Evolutionary conservation across 23 tunicate genomes (phyloP).

Genomic region (Phallusia fumigata): DNA sequence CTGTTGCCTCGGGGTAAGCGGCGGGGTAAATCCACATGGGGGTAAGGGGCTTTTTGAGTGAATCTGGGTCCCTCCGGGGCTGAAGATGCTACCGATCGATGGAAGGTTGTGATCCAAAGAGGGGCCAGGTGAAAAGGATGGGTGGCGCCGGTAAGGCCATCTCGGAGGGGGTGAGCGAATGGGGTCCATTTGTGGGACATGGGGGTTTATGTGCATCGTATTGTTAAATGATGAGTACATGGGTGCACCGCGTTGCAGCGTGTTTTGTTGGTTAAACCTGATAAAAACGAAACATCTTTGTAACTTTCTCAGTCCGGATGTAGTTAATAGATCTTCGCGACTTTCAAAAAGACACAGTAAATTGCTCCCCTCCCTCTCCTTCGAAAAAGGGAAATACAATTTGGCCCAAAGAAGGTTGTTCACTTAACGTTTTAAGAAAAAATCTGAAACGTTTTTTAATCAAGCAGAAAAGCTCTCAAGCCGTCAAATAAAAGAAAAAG

Average conservation of each 20-base stretch:
- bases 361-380: no score
- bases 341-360: no score
- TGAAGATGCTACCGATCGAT: slow-evolving; percentile 67
- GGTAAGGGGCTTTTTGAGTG: slow-evolving; percentile 3
- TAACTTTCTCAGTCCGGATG: no score
- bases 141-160: slow-evolving; percentile 68
- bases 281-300: background rate
- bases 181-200: slow-evolving; percentile 12
- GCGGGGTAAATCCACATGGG: slow-evolving; percentile 24
- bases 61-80: slow-evolving; percentile 22
- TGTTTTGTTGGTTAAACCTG: background rate
- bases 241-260: background rate
- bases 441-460: background rate
- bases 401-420: no score
- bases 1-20: slow-evolving; percentile 5
- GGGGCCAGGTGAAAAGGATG: background rate
- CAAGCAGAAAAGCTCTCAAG: no score
- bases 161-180: slow-evolving; percentile 44
- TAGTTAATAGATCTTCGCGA: no score
- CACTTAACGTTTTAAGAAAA: no score
- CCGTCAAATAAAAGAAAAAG: no score
- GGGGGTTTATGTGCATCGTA: background rate
- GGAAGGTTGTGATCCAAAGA: slow-evolving; percentile 45
- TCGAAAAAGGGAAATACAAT: no score
- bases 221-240: background rate